phyloP scores from a whole-genome alignment of 2,888 invertebrate genomes.

The Thymelicus acteon region DNA sequence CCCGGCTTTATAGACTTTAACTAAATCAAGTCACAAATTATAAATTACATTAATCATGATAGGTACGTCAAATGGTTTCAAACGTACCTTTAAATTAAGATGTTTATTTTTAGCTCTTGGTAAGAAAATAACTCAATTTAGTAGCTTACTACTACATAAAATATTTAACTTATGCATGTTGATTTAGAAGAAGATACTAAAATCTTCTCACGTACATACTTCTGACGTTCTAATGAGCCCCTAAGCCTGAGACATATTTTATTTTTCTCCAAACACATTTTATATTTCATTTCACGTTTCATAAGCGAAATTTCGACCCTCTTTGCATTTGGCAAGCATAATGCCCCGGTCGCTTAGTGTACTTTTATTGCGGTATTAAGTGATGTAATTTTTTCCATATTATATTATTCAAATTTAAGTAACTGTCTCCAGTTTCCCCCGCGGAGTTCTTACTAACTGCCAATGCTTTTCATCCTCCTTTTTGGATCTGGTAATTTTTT shows the following conservation, averaged over 20 bases:
- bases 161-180: constrained; percentile 38
- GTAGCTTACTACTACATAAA: not conserved
- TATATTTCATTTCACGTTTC: constrained; percentile 85
- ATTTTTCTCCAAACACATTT: constrained; percentile 79
- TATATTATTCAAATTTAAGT: constrained; percentile 86
- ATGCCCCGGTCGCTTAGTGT: constrained; percentile 84
- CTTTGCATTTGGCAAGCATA: constrained; percentile 78
- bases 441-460: constrained; percentile 72
- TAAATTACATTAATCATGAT: not conserved
- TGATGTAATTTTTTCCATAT: constrained; percentile 86
- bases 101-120: too few species aligned
- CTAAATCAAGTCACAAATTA: not conserved
- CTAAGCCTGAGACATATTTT: constrained; percentile 79
- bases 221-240: constrained; percentile 81
- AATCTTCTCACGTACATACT: constrained; percentile 82
- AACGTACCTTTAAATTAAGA: too few species aligned
- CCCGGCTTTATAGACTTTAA: not conserved
- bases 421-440: constrained; percentile 85
- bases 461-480: constrained; percentile 78
- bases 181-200: constrained; percentile 65
- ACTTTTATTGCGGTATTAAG: constrained; percentile 86
- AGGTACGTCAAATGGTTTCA: too few species aligned
- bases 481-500: constrained; percentile 74
- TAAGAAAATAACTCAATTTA: too few species aligned
- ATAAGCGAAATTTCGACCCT: constrained; percentile 81